Base-by-base conservation (phyloP, 2,888 invertebrate species). In the Ferrisia virgata region DNA sequence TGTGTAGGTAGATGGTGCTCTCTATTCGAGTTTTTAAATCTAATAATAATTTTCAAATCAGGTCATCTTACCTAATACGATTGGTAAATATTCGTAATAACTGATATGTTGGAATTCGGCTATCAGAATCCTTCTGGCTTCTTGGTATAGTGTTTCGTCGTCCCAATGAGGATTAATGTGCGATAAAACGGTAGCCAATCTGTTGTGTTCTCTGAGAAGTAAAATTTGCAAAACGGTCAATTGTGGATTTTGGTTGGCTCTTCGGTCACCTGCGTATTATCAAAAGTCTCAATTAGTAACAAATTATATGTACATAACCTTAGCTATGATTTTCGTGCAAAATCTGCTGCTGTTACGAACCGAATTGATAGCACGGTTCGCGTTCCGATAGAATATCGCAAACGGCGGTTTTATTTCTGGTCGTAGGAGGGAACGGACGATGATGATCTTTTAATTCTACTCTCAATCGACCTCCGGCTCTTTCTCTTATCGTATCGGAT, bases 31-130 rank as follows among this genome's bases (percentile, higher is more conserved):
- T 40, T 40, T 40, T 40, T 13, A 40, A 40, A 40, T 40, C 13
- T 40, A 13, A 6, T 40, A 40, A 40, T 40, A 40, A 40, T 40
- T 6, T 40, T 40, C 8, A 43, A 43, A 15, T 15, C 13, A 43
- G 43, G 43, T 43, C 43, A 31, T 31, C 22, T 72, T 33, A 93
- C 95, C 95, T 86, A 96, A 89, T 39, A 96, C 89, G 64, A 93
- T 89, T 0, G 95, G 95, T 58, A 96, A 89, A 91, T 93, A 96
- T 88, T 96, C 96, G 87, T 93, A 93, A 88, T 94, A 96, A 4
- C 93, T 90, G 81, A 96, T 92, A 85, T 95, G 93, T 89, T 96
- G 96, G 88, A 93, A 90, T 88, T 94, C 92, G 0, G 95, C 95
- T 84, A 93, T 92, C 4, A 93, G 88, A 84, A 96, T 93, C 86